A percentile compares a stretch with the other conserved stretches of the same genome.
phyloP scores from a whole-genome alignment of 2,888 invertebrate species.

The Scotopteryx bipunctaria region DNA sequence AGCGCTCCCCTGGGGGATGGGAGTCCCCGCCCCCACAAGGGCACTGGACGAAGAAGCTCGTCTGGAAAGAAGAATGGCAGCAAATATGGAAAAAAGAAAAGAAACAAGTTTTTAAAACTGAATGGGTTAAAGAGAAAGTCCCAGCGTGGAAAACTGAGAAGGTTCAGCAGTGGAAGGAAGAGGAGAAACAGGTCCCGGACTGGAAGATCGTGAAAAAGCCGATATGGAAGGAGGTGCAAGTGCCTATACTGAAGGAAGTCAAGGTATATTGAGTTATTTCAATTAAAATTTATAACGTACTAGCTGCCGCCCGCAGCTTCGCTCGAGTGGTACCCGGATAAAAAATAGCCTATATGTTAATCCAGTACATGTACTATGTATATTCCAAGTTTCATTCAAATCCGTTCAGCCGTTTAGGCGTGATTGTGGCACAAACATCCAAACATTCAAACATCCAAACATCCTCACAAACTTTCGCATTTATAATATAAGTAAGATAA shows the following conservation, averaged over 20 bases:
- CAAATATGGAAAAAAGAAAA: conserved; percentile 90
- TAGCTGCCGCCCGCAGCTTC: too few species aligned
- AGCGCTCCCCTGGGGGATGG: conserved; percentile 81
- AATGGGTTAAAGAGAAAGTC: conserved; percentile 89
- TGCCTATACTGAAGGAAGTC: conserved; percentile 87
- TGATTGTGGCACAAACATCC: too few species aligned
- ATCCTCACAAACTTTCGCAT: too few species aligned
- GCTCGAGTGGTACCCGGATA: too few species aligned
- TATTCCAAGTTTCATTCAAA: too few species aligned
- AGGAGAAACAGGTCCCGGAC: conserved; percentile 88
- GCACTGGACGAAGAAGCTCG: conserved; percentile 91
- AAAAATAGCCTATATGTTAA: too few species aligned
- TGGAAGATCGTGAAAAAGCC: conserved; percentile 88
- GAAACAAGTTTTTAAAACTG: conserved; percentile 88
- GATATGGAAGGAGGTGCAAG: conserved; percentile 87
- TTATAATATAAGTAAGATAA: too few species aligned
- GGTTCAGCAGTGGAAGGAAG: conserved; percentile 90
- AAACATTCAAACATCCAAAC: too few species aligned
- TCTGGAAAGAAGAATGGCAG: conserved; percentile 93
- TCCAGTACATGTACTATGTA: too few species aligned
- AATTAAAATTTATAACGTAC: too few species aligned
- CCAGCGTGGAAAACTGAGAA: conserved; percentile 91
- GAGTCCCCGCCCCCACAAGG: conserved; percentile 85
- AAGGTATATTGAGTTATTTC: too few species aligned
- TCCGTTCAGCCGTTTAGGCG: too few species aligned